Conservation (phyloP, 2,888 invertebrate species). For the Carterocephalus palaemon region DNA sequence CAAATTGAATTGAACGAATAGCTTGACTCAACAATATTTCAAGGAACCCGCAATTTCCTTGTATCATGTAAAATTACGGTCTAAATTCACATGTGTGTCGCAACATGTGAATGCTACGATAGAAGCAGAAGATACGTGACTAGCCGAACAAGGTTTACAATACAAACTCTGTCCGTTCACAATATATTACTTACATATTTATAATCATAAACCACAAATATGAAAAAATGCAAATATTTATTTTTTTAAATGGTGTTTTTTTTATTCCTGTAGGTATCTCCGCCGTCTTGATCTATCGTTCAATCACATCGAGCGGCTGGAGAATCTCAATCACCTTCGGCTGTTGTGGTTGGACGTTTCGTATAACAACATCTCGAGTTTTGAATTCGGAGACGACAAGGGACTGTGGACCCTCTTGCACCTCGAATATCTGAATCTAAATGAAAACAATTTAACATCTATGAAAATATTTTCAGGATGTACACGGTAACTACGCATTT, state of each 20-base stretch:
- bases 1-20: too few relatives aligned
- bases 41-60: too few relatives aligned
- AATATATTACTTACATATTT: too few relatives aligned
- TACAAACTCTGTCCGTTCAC: too few relatives aligned
- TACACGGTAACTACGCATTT: too few relatives aligned
- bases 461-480: slow-evolving; percentile 74
- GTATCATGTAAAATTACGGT: too few relatives aligned
- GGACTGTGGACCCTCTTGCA: slow-evolving; percentile 75
- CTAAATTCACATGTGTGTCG: too few relatives aligned
- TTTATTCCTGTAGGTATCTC: slow-evolving; percentile 65
- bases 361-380: slow-evolving; percentile 73
- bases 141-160: too few relatives aligned
- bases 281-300: slow-evolving; percentile 79
- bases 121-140: too few relatives aligned
- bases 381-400: slow-evolving; percentile 51
- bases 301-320: slow-evolving; percentile 77
- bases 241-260: neutral
- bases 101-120: too few relatives aligned
- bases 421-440: slow-evolving; percentile 73
- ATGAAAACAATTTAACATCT: slow-evolving; percentile 73
- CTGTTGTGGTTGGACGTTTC: slow-evolving; percentile 77
- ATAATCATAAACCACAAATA: too few relatives aligned
- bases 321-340: slow-evolving; percentile 76
- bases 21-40: too few relatives aligned
- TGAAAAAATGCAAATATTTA: neutral